Percentiles rank a stretch among this genome's conserved stretches.
These are phyloP conservation scores for Bruchidius siliquastri DNA, from an alignment of 2,888 invertebrate species.

Conservation along the genomic window DNA sequence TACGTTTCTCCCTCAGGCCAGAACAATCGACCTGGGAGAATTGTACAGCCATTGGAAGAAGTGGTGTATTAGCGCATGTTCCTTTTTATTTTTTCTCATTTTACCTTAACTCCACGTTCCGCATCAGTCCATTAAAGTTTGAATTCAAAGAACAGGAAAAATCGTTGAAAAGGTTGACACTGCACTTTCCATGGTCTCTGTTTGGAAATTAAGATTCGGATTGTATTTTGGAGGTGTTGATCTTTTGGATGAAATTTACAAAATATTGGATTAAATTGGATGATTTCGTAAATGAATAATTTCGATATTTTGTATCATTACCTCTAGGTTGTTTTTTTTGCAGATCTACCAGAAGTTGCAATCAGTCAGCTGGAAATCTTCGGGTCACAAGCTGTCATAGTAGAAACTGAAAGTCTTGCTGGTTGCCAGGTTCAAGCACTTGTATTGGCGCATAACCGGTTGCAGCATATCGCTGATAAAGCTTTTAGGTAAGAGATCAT, in stretches of 20 bases:
- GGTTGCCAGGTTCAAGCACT: conserved; percentile 73
- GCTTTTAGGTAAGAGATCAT: conserved; percentile 67
- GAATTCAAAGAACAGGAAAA: background rate
- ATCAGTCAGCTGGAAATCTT: conserved; percentile 80
- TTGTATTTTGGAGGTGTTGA: no score
- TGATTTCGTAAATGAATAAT: no score
- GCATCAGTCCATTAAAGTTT: background rate
- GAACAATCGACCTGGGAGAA: background rate
- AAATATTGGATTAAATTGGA: no score
- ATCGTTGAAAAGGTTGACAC: no score
- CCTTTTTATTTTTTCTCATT: background rate
- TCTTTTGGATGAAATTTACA: no score
- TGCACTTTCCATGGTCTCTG: no score
- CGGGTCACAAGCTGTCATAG: conserved; percentile 72
- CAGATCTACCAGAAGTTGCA: conserved; percentile 76
- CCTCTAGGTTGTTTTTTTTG: conserved; percentile 35
- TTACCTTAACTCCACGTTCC: background rate
- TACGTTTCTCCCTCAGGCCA: background rate
- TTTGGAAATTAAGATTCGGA: no score
- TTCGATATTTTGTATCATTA: no score
- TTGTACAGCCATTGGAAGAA: background rate
- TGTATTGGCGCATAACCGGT: conserved; percentile 77
- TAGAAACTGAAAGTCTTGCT: conserved; percentile 76
- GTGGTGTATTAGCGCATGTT: background rate
- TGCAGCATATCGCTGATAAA: conserved; percentile 73